Conservation (phyloP, 2,113 vertebrate species). For the Monopterus albus region DNA sequence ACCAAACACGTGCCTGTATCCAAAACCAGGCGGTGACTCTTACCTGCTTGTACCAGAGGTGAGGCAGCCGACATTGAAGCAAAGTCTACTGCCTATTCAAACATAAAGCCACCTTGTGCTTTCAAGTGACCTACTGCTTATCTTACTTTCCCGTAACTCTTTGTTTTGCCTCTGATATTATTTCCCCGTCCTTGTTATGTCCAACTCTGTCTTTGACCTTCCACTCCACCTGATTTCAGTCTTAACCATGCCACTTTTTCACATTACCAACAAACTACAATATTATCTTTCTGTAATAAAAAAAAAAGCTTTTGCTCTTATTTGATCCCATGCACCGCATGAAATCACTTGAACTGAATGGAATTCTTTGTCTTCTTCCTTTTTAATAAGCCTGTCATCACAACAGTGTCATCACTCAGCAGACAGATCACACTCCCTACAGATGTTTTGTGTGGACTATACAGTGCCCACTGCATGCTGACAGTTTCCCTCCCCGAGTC, state of each 20-base stretch:
- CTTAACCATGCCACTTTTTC: neutral
- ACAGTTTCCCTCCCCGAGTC: slow-evolving; percentile 6
- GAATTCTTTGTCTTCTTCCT: neutral
- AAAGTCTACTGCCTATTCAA: slow-evolving; percentile 11
- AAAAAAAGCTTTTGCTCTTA: neutral
- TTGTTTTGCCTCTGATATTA: slow-evolving; percentile 11
- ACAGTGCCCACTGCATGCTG: neutral
- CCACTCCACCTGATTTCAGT: neutral
- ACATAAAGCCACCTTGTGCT: slow-evolving; percentile 28
- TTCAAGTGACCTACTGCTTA: slow-evolving; percentile 8
- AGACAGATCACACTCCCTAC: slow-evolving; percentile 2
- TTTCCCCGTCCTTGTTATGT: neutral
- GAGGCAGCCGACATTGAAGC: neutral
- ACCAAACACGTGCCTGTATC: slow-evolving; percentile 46
- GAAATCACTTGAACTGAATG: neutral
- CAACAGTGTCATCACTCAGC: slow-evolving; percentile 8
- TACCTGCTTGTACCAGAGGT: too few relatives aligned
- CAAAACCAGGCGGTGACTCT: slow-evolving; percentile 32
- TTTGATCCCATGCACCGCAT: neutral
- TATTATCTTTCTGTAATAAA: neutral
- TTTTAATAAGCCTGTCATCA: too few relatives aligned
- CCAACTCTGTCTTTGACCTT: neutral
- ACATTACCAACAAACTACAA: too few relatives aligned
- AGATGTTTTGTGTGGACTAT: slow-evolving; percentile 6
- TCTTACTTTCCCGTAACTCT: slow-evolving; percentile 3